Conservation (phyloP, 2,888 invertebrate species). For the Chouioia cunea region DNA sequence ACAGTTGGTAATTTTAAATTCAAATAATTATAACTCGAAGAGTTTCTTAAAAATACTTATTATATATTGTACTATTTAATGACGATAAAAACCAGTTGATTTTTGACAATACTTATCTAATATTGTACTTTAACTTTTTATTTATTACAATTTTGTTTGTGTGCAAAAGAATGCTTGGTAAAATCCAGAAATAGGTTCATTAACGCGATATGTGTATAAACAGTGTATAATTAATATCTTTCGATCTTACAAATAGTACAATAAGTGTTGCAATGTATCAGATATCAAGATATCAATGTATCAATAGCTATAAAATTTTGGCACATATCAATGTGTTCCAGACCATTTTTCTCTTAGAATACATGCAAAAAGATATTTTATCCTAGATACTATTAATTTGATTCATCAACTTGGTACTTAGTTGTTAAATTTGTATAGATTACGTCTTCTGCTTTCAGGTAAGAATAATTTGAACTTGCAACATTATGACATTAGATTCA, state of each 20-base stretch:
- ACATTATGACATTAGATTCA: constrained; percentile 12
- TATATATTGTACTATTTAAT: too few relatives aligned
- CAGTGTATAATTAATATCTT: constrained; percentile 14
- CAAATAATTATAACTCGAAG: too few relatives aligned
- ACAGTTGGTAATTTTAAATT: too few relatives aligned
- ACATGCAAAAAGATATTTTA: constrained; percentile 36
- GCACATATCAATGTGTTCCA: constrained; percentile 66
- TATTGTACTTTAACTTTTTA: background rate
- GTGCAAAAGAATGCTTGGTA: constrained; percentile 15
- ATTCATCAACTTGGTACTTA: constrained; percentile 36
- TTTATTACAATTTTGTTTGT: constrained; percentile 3
- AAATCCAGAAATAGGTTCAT: constrained; percentile 5
- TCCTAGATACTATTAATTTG: constrained; percentile 42
- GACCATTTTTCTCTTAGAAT: constrained; percentile 66
- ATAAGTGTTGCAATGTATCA: constrained; percentile 21
- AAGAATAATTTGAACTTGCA: constrained; percentile 27
- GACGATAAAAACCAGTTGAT: too few relatives aligned
- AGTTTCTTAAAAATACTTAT: too few relatives aligned
- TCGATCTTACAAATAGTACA: constrained; percentile 4
- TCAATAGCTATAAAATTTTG: constrained; percentile 53
- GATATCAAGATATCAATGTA: constrained; percentile 24
- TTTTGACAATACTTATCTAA: too few relatives aligned
- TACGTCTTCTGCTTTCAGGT: constrained; percentile 10
- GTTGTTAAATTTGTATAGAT: constrained; percentile 39
- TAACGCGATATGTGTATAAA: constrained; percentile 28